These are phyloP conservation scores for Strongylocentrotus purpuratus DNA, from an alignment of 35 echinoderm and acorn worm species.

Conservation along the genomic window DNA sequence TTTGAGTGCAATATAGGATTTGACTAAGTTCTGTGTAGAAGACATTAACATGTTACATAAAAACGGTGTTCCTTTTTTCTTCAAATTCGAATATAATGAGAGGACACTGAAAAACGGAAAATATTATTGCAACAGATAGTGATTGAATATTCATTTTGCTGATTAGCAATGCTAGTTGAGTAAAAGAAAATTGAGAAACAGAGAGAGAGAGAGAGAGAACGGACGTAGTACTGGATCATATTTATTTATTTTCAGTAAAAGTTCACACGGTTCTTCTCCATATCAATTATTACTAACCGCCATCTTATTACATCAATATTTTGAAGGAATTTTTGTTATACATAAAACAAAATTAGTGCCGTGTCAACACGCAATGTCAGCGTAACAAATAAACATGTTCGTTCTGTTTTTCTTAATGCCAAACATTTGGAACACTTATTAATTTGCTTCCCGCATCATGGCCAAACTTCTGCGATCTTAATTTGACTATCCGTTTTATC, in stretches of 20 bases:
- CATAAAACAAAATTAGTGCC: neutral
- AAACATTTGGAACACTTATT: slow-evolving; percentile 12
- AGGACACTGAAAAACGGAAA: no score
- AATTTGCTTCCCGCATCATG: neutral
- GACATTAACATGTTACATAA: no score
- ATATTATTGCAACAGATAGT: no score
- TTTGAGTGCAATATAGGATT: no score
- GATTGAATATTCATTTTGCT: no score
- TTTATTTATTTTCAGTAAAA: neutral
- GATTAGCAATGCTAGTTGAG: no score
- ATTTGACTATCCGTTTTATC: neutral
- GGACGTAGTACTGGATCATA: neutral
- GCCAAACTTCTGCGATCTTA: slow-evolving; percentile 9
- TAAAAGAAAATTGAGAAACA: no score
- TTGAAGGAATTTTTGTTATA: no score
- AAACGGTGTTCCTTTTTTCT: no score
- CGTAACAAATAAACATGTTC: neutral
- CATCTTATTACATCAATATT: neutral
- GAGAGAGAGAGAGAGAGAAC: neutral
- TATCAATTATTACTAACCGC: neutral
- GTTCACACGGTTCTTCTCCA: neutral
- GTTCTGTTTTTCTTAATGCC: neutral
- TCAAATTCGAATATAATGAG: no score
- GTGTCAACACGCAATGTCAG: neutral
- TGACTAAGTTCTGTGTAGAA: no score